Evolutionary conservation across 2,888 invertebrate genomes (phyloP), one percentile per base, ranked within the genome.

Genomic region (Onchidella celtica): DNA sequence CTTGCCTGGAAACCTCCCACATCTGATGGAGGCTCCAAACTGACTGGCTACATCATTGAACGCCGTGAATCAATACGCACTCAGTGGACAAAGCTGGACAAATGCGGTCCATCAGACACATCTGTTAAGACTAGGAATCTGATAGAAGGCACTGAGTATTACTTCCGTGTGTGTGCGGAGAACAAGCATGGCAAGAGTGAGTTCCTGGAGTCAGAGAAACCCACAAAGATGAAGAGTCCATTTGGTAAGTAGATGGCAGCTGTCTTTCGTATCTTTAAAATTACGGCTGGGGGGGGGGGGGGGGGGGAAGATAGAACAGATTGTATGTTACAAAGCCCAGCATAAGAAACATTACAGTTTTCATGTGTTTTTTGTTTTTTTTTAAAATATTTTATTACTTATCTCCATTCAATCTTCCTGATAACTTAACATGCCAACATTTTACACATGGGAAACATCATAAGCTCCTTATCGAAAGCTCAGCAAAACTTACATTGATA

Each of bases 181-280:
- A 98, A 98, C 94, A 95, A 97, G 87, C 96, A 97, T 91, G 98
- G 98, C 40, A 97, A 97, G 96, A 97, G 97, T 14, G 96, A 97
- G 66, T 88, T 90, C 27, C 85, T 90, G 76, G 88, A 86, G 69
- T 89, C 89, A 6, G 88, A 89, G 11, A 79, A 83, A 32, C 84
- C 89, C 6, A 84, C 88, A 32, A 82, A 86, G 17, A 88, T 91
- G 32, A 89, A 89, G 78, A 89, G 89, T 86, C 89, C 89, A 29
- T 91, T 86, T 88, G 90, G 91, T 90, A 77, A 87, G 88, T 86
- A 4, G 17, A 9, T 63, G 4, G 4, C 17, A 17, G 47, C 47
- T 11, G 47, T 65, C n/a, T 27, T 34, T 61, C 11, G 9, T 24
- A 6, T n/a, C 17, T 75, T 11, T 38, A 21, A 3, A 17, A 68